Base-by-base conservation (phyloP, 1,140 invertebrate species). In the Drosophila asahinai region DNA sequence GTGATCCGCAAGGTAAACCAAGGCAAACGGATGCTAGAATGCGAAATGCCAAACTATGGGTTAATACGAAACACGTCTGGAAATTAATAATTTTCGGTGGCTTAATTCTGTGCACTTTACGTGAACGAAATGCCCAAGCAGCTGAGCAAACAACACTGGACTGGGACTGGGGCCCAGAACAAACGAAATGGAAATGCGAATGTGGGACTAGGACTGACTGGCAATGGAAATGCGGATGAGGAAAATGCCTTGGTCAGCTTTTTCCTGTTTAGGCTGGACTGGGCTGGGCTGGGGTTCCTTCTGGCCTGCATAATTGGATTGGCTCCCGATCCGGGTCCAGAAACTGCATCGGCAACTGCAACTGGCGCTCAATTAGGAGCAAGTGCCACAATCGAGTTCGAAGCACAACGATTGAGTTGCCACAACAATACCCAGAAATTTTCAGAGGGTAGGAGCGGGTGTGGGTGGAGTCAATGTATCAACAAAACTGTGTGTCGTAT, bases 71-170 rank as follows among this genome's bases (percentile, higher is more conserved):
- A 83, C 80, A 79, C 74, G 81, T 70, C 54, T 73, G 67, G 71
- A 87, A 77, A 89, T 86, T 86, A 86, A 89, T 86, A 86, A 89
- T 86, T 86, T 80, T 72, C 64, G 75, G 62, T 86, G 83, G 80
- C 78, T 80, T 86, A 77, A 87, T 86, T 87, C 22, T 71, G 71
- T 43, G 47, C 66, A 66, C 54, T 86, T 83, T 86, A 86, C 83
- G 83, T 86, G 83, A 71, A 68, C 77, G 72, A 74, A 83, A 89
- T 86, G 52, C 43, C 40, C 43, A 76, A 80, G 47, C 45, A 51
- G 45, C 42, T 58, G 59, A 55, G 47, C 51, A 62, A 73, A 82
- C 65, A 67, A 49, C 17, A 54, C 11, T 15, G 38, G 43, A 25
- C 3, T 25, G 22, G 22, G 22, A 25, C 33, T 12, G 42, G 42